Percentiles rank a stretch among this genome's conserved stretches.
phyloP scores from a whole-genome alignment of 2,797 vertebrate genomes.

The Bryconaethiops microstoma region DNA sequence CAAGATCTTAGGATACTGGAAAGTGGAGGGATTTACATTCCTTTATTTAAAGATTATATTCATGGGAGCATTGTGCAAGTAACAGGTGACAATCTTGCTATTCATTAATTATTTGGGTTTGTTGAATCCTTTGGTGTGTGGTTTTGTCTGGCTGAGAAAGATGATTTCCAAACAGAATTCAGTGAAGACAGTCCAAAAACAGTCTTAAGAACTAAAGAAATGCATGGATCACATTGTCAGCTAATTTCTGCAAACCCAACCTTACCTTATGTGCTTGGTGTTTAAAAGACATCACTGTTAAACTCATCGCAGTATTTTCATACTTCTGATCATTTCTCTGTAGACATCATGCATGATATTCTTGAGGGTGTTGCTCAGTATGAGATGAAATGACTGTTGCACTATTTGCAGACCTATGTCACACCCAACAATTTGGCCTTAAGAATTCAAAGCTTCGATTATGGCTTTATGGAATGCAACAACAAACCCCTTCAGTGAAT shows the following conservation, averaged over 20 bases:
- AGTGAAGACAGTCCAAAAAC: slow-evolving; percentile 31
- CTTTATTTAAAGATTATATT: background rate
- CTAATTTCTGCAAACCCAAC: background rate
- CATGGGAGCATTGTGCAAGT: slow-evolving; percentile 21
- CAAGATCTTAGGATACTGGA: background rate
- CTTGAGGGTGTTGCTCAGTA: slow-evolving; percentile 40
- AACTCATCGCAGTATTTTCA: slow-evolving; percentile 46
- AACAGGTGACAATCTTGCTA: slow-evolving; percentile 30
- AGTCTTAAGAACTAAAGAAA: slow-evolving; percentile 11
- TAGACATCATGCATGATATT: slow-evolving; percentile 39
- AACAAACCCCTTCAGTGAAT: slow-evolving; percentile 32
- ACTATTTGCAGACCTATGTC: slow-evolving; percentile 5
- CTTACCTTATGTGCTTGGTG: slow-evolving; percentile 28
- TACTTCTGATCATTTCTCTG: slow-evolving; percentile 20
- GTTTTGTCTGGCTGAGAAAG: slow-evolving; percentile 32
- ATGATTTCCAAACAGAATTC: slow-evolving; percentile 37
- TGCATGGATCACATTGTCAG: slow-evolving; percentile 10
- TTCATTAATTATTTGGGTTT: slow-evolving; percentile 40
- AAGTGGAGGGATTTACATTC: background rate
- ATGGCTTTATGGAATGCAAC: slow-evolving; percentile 33
- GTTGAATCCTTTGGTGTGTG: slow-evolving; percentile 41
- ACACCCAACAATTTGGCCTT: slow-evolving; percentile 2
- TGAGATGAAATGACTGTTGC: slow-evolving; percentile 36
- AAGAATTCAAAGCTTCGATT: slow-evolving; percentile 42
- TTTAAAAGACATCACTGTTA: slow-evolving; percentile 16